phyloP scores from a whole-genome alignment of 2,888 invertebrate species.

The Seira musarum region DNA sequence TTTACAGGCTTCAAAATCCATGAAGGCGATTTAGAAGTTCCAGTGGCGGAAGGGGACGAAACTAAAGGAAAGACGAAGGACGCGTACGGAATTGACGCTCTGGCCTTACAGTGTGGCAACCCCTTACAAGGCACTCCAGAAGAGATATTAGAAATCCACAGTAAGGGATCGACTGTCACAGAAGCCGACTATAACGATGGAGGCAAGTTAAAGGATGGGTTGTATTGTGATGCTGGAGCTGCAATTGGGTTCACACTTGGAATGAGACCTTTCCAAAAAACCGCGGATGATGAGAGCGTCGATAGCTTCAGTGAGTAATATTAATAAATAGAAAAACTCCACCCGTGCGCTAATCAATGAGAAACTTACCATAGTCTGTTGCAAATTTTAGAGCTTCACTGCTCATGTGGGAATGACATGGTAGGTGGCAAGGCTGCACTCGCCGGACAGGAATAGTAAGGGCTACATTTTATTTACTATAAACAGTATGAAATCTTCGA shows the following conservation, averaged over 20 bases:
- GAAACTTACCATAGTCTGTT: too few relatives aligned
- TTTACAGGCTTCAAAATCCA: background rate
- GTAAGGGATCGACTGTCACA: too few relatives aligned
- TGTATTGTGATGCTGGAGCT: conserved; percentile 6
- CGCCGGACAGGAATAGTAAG: too few relatives aligned
- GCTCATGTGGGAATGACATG: conserved; percentile 13
- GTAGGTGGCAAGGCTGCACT: conserved; percentile 3
- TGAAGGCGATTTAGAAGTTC: background rate
- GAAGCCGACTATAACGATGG: background rate
- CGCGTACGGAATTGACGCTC: conserved; percentile 7
- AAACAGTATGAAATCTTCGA: too few relatives aligned
- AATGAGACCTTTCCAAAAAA: conserved; percentile 12
- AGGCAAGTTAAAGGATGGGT: background rate
- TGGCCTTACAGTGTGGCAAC: conserved; percentile 17
- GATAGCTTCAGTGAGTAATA: conserved; percentile 25
- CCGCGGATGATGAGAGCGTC: conserved; percentile 10
- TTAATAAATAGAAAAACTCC: too few relatives aligned
- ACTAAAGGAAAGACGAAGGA: background rate
- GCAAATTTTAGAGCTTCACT: conserved; percentile 16
- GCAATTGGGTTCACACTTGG: conserved; percentile 18
- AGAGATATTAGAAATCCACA: too few relatives aligned
- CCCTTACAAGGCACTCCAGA: too few relatives aligned
- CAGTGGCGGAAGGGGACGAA: background rate
- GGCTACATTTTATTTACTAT: too few relatives aligned
- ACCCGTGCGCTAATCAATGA: too few relatives aligned